Percentiles rank a stretch among this genome's conserved stretches.
These are phyloP conservation scores for Cheumatopsyche charites DNA, from an alignment of 1,140 invertebrate genomes.

Conservation along the genomic window DNA sequence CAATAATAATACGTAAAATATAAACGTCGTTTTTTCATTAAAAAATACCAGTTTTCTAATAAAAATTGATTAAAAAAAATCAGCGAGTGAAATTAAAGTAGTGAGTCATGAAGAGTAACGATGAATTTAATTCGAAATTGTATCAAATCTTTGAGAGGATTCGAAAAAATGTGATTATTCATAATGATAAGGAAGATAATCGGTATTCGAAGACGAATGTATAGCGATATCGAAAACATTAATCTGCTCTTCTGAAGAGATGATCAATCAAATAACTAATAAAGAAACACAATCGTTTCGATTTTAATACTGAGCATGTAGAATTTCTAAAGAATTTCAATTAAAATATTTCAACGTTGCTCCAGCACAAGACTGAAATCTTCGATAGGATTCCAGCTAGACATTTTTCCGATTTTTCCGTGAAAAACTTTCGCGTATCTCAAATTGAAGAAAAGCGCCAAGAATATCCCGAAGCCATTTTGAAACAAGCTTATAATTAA, in stretches of 20 bases:
- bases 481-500: too few species aligned
- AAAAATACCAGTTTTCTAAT: too few species aligned
- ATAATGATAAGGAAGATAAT: slow-evolving; percentile 20
- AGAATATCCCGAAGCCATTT: too few species aligned
- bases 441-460: too few species aligned
- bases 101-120: background rate
- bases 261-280: slow-evolving; percentile 9
- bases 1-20: too few species aligned
- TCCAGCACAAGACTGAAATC: background rate
- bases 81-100: background rate
- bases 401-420: background rate
- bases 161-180: slow-evolving; percentile 4
- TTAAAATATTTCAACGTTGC: background rate
- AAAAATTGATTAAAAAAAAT: background rate
- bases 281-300: slow-evolving; percentile 6
- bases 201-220: slow-evolving; percentile 1
- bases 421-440: slow-evolving; percentile 2
- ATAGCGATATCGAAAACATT: slow-evolving; percentile 10
- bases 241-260: background rate
- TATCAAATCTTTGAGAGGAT: slow-evolving; percentile 10
- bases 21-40: too few species aligned
- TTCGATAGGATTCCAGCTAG: slow-evolving; percentile 1
- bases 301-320: background rate
- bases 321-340: slow-evolving; percentile 14
- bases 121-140: background rate